Evolutionary conservation across 2,888 invertebrate genomes (phyloP).

Genomic region (Drosophila sordidapex): DNA sequence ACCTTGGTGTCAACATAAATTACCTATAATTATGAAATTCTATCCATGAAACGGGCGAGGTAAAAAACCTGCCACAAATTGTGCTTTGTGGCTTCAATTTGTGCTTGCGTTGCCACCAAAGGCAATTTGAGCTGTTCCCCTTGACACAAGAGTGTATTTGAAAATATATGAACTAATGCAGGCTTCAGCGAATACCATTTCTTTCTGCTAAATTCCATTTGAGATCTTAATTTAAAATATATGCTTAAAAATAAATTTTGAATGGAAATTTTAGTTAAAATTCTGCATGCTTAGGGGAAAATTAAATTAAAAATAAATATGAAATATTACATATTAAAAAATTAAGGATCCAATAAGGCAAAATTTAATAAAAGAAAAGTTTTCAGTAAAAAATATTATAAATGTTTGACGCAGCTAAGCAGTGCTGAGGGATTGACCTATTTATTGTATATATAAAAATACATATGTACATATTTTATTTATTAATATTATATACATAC

Average conservation of each 20-base stretch:
- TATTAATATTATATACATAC: background rate
- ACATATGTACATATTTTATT: no score
- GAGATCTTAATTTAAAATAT: background rate
- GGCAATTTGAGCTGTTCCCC: constrained; percentile 1
- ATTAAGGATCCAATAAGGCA: no score
- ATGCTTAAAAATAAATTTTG: background rate
- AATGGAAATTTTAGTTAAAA: background rate
- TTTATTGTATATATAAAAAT: background rate
- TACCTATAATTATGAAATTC: constrained; percentile 72
- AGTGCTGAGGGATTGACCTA: background rate
- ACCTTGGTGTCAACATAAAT: constrained; percentile 74
- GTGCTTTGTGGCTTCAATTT: constrained; percentile 39
- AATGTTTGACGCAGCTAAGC: background rate
- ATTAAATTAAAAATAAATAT: background rate
- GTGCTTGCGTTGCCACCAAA: constrained; percentile 20
- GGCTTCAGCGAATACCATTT: background rate
- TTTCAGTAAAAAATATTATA: background rate
- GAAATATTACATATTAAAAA: background rate
- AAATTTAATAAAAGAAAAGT: rapidly evolving
- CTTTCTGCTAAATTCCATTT: background rate
- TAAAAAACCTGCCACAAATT: constrained; percentile 10
- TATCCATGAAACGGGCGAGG: constrained; percentile 40
- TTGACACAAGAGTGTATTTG: constrained; percentile 12
- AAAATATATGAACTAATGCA: background rate
- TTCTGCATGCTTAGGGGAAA: background rate